Conservation (phyloP, 2,797 vertebrate species). For the Knipowitschia caucasica region DNA sequence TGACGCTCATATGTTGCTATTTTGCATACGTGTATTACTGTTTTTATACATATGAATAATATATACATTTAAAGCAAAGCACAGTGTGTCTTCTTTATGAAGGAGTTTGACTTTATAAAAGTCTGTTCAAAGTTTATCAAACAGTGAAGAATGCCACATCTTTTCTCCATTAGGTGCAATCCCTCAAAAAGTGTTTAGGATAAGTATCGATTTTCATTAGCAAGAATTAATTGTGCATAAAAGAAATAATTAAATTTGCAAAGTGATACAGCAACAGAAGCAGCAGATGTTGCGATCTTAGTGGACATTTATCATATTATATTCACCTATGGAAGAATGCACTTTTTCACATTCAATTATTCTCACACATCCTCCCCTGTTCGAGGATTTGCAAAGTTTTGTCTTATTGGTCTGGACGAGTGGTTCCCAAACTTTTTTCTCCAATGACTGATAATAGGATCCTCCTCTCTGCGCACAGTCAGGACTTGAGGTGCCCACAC, state of each 20-base stretch:
- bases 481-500: no score
- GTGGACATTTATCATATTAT: slow-evolving; percentile 34
- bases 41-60: no score
- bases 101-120: not conserved
- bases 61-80: no score
- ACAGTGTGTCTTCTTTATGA: no score
- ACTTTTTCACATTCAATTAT: slow-evolving; percentile 24
- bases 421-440: not conserved
- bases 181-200: slow-evolving; percentile 27
- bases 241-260: slow-evolving; percentile 30
- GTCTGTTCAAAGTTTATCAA: slow-evolving; percentile 1
- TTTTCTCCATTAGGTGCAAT: slow-evolving; percentile 17
- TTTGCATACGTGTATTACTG: no score
- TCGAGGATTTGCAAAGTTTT: slow-evolving; percentile 2
- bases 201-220: slow-evolving; percentile 48
- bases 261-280: slow-evolving; percentile 25
- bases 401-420: not conserved
- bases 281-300: slow-evolving; percentile 40
- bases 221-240: slow-evolving; percentile 40
- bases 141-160: not conserved
- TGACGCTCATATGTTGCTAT: no score
- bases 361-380: slow-evolving; percentile 16
- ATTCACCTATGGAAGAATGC: slow-evolving; percentile 25
- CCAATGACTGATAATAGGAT: no score
- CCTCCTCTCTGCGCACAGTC: no score